These are phyloP conservation scores for Ia io DNA, from an alignment of 2,113 vertebrate genomes.

Conservation along the genomic window DNA sequence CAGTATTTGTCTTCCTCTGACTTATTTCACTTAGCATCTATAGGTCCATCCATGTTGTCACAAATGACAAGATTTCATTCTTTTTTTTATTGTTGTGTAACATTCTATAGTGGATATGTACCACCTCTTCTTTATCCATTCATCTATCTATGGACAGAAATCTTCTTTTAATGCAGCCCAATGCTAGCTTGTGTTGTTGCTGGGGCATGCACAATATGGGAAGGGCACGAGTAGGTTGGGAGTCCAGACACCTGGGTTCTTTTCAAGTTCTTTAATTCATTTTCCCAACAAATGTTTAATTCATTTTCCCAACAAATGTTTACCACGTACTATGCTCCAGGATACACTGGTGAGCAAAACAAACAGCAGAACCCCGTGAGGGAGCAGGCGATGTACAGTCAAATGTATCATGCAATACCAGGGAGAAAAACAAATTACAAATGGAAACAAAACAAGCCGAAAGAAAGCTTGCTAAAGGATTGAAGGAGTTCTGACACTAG, in stretches of 20 bases:
- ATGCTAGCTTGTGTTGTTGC: background rate
- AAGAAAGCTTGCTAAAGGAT: background rate
- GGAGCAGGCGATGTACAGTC: background rate
- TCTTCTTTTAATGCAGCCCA: background rate
- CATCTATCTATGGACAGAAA: background rate
- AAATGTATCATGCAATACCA: background rate
- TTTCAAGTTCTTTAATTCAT: background rate
- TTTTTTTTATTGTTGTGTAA: background rate
- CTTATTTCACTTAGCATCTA: background rate
- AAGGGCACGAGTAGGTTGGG: background rate
- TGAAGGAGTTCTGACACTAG: background rate
- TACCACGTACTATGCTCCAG: accelerated
- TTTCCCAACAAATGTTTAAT: background rate
- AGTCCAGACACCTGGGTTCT: background rate
- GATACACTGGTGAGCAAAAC: background rate
- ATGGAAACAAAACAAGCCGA: background rate
- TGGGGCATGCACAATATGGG: background rate
- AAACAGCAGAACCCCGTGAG: accelerated
- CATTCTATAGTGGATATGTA: background rate
- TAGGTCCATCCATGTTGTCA: background rate
- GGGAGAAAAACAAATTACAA: background rate
- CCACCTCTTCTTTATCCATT: background rate
- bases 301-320: background rate
- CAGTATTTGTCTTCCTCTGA: background rate
- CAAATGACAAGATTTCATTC: background rate